Evolutionary conservation across 2,888 invertebrate genomes (phyloP).

Genomic region (Chalcis sispes): DNA sequence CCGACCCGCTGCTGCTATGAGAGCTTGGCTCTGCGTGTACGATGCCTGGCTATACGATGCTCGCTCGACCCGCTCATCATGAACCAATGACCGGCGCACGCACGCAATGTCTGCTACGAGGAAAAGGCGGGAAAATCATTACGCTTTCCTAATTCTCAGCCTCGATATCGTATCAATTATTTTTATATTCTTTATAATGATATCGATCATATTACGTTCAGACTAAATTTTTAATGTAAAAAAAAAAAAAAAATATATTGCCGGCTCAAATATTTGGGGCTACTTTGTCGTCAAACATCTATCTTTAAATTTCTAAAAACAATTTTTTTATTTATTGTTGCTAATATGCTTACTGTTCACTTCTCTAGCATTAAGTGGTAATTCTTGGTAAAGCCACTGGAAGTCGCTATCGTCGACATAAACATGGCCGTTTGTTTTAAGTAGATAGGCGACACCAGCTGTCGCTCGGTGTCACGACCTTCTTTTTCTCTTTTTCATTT

Average conservation of each 20-base stretch:
- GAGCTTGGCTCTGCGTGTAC: not conserved
- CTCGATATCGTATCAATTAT: too few species aligned
- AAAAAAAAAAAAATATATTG: too few species aligned
- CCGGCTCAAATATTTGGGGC: too few species aligned
- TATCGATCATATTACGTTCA: too few species aligned
- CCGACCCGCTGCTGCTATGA: too few species aligned
- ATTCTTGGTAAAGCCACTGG: not conserved
- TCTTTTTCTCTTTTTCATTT: not conserved
- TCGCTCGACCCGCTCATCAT: not conserved
- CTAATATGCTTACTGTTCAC: not conserved
- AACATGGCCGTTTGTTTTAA: conserved; percentile 31
- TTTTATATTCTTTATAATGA: too few species aligned
- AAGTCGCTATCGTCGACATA: not conserved
- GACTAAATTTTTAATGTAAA: too few species aligned
- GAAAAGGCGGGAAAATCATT: conserved; percentile 69
- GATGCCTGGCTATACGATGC: not conserved
- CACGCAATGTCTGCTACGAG: conserved; percentile 31
- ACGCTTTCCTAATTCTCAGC: too few species aligned
- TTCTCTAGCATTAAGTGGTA: not conserved
- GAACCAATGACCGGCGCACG: not conserved
- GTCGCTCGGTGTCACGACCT: conserved; percentile 15
- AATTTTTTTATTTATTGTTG: not conserved
- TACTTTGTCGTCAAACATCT: too few species aligned
- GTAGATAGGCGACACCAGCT: conserved; percentile 11
- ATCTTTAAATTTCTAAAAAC: not conserved